Base-by-base conservation (phyloP, 2,888 invertebrate species). In the Campoplex capitator region DNA sequence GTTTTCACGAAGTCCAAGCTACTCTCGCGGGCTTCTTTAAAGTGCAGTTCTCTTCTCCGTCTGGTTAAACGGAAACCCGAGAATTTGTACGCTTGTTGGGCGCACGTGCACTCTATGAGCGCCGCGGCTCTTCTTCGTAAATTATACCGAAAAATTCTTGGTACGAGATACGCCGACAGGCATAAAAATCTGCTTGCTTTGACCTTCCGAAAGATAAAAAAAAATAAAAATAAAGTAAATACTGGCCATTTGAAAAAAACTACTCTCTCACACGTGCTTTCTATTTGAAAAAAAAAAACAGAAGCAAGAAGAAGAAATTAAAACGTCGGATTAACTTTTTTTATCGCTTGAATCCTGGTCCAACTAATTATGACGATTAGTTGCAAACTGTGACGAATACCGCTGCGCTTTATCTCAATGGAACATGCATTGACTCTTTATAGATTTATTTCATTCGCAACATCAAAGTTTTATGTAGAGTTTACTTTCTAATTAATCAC, bases 121-220 rank as follows among this genome's bases (percentile, higher is more conserved):
- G 62, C 32, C 23, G 62, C 68, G 58, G 11, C 71, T 71, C 71
- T 86, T 80, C 56, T 58, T 67, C 67, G 83, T 70, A 86, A 83
- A 86, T 79, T 79, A 51, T 45, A 73, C 65, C 77, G 73, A 86
- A 83, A 86, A 83, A 77, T 83, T 83, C 80, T 58, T 70, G 4
- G 18, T 51, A 76, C 62, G 11, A 45, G 32, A 65, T 13, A 68
- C 7, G 28, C 67, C 67, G 76, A 65, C 65, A 35, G 56, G 11
- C 18, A 48, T n/a, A 32, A 32, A 71, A 71, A 71, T 71, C 32
- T 48, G 51, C 9, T 51, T 11, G 48, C 48, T 51, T 51, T 32
- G 45, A 51, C 51, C 45, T 51, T 71, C 28, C 71, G 51, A 71
- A 70, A 32, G 48, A 71, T 70, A 68, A 38, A n/a, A 42, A 1